Evolutionary conservation across 2,113 vertebrate species (phyloP), one percentile per base, ranked within the genome.

Genomic region (Cisticola juncidis): DNA sequence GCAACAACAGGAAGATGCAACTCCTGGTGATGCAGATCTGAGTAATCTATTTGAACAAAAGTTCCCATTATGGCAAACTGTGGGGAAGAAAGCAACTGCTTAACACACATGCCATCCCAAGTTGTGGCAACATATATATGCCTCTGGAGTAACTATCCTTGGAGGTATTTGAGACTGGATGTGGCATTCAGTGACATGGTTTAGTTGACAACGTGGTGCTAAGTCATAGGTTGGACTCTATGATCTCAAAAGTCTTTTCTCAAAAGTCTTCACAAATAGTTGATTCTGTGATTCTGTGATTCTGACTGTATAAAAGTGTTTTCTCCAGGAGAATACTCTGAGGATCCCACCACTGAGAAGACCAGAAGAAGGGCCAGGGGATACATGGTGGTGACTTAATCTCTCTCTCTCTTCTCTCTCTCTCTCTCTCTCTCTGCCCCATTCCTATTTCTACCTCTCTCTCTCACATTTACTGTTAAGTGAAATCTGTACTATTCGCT

Each of bases 391-490:
- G 24, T 66, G 25, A 42, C 25, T 31, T 35, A 74, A 56, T 9
- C 9, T 53, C 8, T 68, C 28, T 38, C 5, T 40, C 12, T 42
- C 9, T 38, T 38, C 38, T 38, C 38, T 38, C 38, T 56, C 54
- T 57, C 9, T 76, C 28, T 40, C 17, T 31, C 15, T 38, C 15
- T 29, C 16, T 13, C 44, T 0, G 0, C 8, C 6, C 5, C 6
- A 2, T 57, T 57, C 24, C 11, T 85, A 14, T 50, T 35, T 57
- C 51, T 35, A 17, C 29, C 24, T 24, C 7, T 72, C 6, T 64
- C 24, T 65, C 42, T 11, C 29, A 58, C 2, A 7, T 35, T 50
- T 35, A 50, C 13, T 76, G 16, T 66, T 50, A 76, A 35, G 31
- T 31, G 33, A 5, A 58, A 42, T 22, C 13, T 2, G 0, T 66